A percentile compares a stretch with the other conserved stretches of the same genome.
These are phyloP conservation scores for Halocynthia roretzi DNA, from an alignment of 23 tunicate species.

Conservation along the genomic window DNA sequence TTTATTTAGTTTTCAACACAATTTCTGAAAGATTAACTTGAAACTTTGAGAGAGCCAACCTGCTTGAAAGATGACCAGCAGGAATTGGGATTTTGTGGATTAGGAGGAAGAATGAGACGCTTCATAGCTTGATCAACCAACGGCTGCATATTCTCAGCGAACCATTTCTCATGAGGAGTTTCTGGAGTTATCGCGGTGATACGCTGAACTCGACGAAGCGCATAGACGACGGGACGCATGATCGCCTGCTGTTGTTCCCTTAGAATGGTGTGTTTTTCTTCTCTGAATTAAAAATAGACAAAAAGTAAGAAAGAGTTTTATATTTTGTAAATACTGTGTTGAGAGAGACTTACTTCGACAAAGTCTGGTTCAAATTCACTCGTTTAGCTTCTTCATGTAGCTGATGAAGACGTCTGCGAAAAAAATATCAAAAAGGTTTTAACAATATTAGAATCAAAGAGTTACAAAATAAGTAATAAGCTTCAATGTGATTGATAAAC, in stretches of 20 bases:
- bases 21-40: neutral
- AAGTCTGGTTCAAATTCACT: constrained; percentile 69
- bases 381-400: constrained; percentile 94
- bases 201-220: constrained; percentile 61
- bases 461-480: neutral
- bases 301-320: neutral
- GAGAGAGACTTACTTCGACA: constrained; percentile 58
- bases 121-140: constrained; percentile 69
- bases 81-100: constrained; percentile 76
- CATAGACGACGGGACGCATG: constrained; percentile 91
- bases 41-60: constrained; percentile 20
- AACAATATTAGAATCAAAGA: neutral
- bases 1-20: neutral
- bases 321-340: neutral
- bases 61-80: constrained; percentile 97
- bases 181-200: constrained; percentile 80
- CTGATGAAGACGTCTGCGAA: constrained; percentile 71
- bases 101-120: constrained; percentile 58
- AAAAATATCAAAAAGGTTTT: neutral
- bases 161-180: constrained; percentile 93
- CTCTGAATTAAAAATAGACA: constrained; percentile 12
- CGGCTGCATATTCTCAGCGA: constrained; percentile 80
- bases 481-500: neutral
- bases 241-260: constrained; percentile 89
- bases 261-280: constrained; percentile 61